Base-by-base conservation (phyloP, 2,888 invertebrate genomes). In the Orthosia incerta region DNA sequence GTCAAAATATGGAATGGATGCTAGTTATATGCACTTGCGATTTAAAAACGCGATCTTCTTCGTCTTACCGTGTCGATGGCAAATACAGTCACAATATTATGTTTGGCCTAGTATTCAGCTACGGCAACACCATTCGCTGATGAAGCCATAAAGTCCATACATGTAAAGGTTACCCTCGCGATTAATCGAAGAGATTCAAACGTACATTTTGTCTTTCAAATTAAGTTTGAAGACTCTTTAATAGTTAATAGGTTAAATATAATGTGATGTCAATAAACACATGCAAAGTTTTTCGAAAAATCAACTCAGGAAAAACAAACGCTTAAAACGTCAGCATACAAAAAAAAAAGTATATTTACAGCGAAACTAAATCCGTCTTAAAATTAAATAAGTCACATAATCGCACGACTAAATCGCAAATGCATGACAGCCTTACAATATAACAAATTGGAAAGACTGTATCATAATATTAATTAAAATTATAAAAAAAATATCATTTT, bases 381-480 rank as follows among this genome's bases (percentile, higher is more conserved):
- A 46, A 79, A 51, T 48, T 60, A 64, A 72, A 50, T 53, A 50
- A 66, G 39, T 60, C 31, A 31, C 23, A 15, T 46, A 67, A 80
- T 57, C 53, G 53, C 48, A 39, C 20, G 57, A 64, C 31, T 53
- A 62, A 76, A 65, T 72, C 77, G 56, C 84, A 84, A 75, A 75
- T 76, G 71, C 66, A 69, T 39, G 56, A 74, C 64, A 59, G 63
- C 53, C 15, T 23, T 71, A 61, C 39, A 74, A 51, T 73, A 66
- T 79, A 62, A 68, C 63, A 26, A 76, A 68, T 64, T 74, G 73
- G 57, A 74, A 79, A 74, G 80, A 61, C 57, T 45, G 45, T 64
- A 56, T 48, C 56, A 62, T 50, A 63, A 68, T 64, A 59, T 61
- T 64, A 62, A 64, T 65, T 57, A 64, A 76, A 68, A 61, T 59